Conservation (phyloP, 1,140 invertebrate genomes). For the Acyrthosiphon pisum region DNA sequence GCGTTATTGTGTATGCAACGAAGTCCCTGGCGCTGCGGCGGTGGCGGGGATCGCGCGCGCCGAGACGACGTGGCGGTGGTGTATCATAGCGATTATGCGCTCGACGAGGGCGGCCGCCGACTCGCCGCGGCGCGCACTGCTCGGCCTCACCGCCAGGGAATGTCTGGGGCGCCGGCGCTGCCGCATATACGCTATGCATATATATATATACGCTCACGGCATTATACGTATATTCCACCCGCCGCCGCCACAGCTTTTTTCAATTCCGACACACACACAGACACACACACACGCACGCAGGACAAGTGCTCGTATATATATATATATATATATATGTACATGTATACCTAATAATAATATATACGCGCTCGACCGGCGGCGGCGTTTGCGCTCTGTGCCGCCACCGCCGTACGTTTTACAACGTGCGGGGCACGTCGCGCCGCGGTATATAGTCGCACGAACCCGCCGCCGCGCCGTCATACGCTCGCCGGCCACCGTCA, state of each 20-base stretch:
- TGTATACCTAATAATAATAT: neutral
- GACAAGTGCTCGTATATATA: neutral
- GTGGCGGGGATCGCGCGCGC: neutral
- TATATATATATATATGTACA: no score
- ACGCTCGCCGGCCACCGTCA: conserved; percentile 39
- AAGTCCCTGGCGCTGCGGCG: neutral
- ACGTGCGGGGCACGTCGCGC: neutral
- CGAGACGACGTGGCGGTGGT: neutral
- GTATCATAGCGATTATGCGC: neutral
- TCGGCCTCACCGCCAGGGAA: neutral
- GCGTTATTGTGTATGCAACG: neutral
- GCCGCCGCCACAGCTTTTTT: neutral
- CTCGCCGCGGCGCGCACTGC: neutral
- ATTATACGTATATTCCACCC: neutral
- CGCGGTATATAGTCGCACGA: conserved; percentile 17
- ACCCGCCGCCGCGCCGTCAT: neutral
- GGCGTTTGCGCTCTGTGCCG: conserved; percentile 33
- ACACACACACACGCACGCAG: neutral
- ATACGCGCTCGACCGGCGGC: neutral
- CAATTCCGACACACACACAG: neutral
- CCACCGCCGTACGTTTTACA: neutral
- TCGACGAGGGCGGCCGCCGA: neutral
- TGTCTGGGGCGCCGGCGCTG: neutral
- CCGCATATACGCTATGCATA: neutral
- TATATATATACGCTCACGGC: neutral